Conservation (phyloP, 2,888 invertebrate species). For the Listrodromus nycthemerus region DNA sequence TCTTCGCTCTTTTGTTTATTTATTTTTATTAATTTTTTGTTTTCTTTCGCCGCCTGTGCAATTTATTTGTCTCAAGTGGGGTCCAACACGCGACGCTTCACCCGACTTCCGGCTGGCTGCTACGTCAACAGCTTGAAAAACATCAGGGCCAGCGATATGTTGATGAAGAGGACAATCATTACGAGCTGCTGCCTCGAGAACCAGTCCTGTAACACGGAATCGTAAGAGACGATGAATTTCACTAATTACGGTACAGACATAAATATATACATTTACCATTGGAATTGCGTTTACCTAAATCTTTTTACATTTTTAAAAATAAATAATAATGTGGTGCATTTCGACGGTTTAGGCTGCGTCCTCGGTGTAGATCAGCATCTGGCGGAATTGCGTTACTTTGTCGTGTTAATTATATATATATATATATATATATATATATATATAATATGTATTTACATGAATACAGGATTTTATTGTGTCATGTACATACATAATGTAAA, state of each 20-base stretch:
- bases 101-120: slow-evolving; percentile 86
- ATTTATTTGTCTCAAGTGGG: slow-evolving; percentile 75
- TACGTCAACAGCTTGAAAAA: slow-evolving; percentile 98
- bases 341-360: not conserved
- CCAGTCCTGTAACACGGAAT: slow-evolving; percentile 92
- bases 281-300: not conserved
- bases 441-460: too few relatives aligned
- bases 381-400: not conserved
- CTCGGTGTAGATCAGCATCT: not conserved
- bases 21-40: slow-evolving; percentile 12
- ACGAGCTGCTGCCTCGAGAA: slow-evolving; percentile 97
- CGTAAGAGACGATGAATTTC: not conserved
- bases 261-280: not conserved
- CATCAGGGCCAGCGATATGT: slow-evolving; percentile 97
- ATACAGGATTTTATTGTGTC: too few relatives aligned
- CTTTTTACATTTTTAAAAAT: not conserved
- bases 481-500: too few relatives aligned
- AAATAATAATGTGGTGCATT: not conserved
- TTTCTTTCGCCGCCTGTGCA: slow-evolving; percentile 17
- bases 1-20: slow-evolving; percentile 6
- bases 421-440: too few relatives aligned
- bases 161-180: slow-evolving; percentile 96
- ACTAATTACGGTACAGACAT: not conserved
- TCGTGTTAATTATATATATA: too few relatives aligned
- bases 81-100: slow-evolving; percentile 81